Base-by-base conservation (phyloP, 2,888 invertebrate species). In the Polietes domitor region DNA sequence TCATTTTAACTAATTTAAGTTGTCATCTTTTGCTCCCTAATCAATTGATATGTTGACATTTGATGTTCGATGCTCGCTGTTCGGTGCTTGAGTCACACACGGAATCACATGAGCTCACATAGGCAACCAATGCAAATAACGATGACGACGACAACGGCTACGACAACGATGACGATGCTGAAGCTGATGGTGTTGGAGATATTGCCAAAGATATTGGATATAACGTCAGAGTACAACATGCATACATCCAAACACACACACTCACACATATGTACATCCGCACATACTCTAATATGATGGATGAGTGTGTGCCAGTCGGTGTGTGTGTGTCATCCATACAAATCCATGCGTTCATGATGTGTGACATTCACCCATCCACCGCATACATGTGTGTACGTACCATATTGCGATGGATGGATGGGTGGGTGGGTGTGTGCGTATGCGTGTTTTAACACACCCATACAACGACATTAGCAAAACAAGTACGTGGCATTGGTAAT, bases 1-100 rank as follows among this genome's bases (percentile, higher is more conserved):
- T 53, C 53, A 81, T 58, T 78, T 75, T 65, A 84, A 84, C 83
- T 81, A 80, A 84, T 84, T 84, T 84, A 78, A 68, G 80, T 84
- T 84, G 80, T 78, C 80, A 81, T 76, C 80, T 80, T 68, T 76
- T 50, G 75, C 77, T 81, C 75, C 83, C 80, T 74, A 84, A 81
- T 81, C 83, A 84, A 84, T 84, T 84, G 80, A 78, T 81, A 72
- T 84, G 78, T 75, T 78, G 83, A 78, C 83, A 81, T 84, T 76
- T 58, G 75, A 81, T 77, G 77, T 61, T 61, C 70, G 72, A 26
- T 17, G 43, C 61, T 32, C 9, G 55, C 55, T 21, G 55, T 21
- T 21, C 21, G 15, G 28, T 63, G 68, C 68, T 21, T 24, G 68
- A 68, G 21, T 41, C 68, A 68, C 68, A 43, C 28, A 68, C 15